Evolutionary conservation across 2,797 vertebrate species (phyloP).

Genomic region (Lagodon rhomboides): DNA sequence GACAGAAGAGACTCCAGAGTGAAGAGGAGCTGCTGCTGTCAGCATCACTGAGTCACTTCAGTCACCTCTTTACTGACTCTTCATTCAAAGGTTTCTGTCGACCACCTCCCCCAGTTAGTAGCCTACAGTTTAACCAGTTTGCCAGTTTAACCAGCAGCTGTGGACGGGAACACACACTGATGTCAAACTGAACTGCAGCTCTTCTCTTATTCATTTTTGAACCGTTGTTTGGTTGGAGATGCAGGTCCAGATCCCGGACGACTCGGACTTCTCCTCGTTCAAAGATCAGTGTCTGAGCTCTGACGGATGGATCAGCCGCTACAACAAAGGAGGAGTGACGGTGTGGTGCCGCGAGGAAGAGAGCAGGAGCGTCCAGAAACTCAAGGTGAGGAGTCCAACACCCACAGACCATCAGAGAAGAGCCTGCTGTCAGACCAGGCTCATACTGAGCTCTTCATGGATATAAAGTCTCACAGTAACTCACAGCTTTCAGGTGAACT

Average conservation of each 20-base stretch:
- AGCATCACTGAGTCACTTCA: too few species aligned
- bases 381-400: constrained; percentile 83
- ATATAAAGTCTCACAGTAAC: too few species aligned
- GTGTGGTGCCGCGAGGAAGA: constrained; percentile 88
- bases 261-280: constrained; percentile 90
- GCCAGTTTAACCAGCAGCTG: neutral
- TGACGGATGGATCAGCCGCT: constrained; percentile 89
- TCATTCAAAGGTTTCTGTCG: too few species aligned
- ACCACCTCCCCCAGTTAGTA: neutral
- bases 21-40: too few species aligned
- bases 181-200: neutral
- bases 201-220: neutral
- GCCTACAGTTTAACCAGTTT: neutral
- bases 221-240: constrained; percentile 56
- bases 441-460: too few species aligned
- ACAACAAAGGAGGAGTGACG: constrained; percentile 88
- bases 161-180: neutral
- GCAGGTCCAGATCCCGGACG: constrained; percentile 90
- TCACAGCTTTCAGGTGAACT: too few species aligned
- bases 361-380: constrained; percentile 84
- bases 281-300: constrained; percentile 87
- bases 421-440: too few species aligned
- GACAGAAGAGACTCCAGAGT: neutral
- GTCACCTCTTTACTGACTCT: neutral
- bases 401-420: too few species aligned